These are phyloP conservation scores for Cavia aperea DNA, from an alignment of 2,113 vertebrate species.

Conservation along the genomic window DNA sequence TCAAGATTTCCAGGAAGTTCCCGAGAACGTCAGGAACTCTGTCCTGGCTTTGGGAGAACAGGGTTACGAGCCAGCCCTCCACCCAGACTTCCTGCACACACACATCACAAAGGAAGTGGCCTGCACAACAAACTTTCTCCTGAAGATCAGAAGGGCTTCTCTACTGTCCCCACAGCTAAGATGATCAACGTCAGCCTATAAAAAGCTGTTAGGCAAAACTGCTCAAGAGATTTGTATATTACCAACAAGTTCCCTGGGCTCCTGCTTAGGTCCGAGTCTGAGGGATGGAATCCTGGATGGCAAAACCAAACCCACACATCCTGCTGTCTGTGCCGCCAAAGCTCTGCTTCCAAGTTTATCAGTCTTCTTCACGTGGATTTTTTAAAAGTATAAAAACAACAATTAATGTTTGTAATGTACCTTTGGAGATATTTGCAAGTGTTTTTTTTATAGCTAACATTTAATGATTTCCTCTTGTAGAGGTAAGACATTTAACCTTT, in stretches of 20 bases:
- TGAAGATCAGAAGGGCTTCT: neutral
- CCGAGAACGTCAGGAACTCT: constrained; percentile 41
- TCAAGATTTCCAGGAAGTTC: constrained; percentile 58
- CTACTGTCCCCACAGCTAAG: neutral
- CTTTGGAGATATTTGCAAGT: neutral
- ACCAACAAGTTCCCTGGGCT: neutral
- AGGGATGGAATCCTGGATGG: neutral
- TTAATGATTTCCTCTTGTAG: neutral
- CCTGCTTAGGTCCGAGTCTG: neutral
- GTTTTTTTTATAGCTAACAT: constrained; percentile 15
- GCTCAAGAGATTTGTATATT: neutral
- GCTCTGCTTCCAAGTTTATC: neutral
- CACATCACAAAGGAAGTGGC: neutral
- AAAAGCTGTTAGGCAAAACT: neutral
- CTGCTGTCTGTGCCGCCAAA: too few species aligned
- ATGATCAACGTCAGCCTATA: neutral
- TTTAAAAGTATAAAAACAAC: neutral
- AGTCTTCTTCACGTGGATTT: neutral
- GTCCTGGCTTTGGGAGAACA: neutral
- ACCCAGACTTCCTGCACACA: constrained; percentile 7
- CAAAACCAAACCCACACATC: neutral
- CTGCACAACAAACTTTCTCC: neutral
- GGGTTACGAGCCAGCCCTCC: neutral
- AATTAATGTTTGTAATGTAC: neutral
- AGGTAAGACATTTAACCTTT: neutral